These are phyloP conservation scores for Papilio xuthus DNA, from an alignment of 1,140 invertebrate species.

Conservation along the genomic window DNA sequence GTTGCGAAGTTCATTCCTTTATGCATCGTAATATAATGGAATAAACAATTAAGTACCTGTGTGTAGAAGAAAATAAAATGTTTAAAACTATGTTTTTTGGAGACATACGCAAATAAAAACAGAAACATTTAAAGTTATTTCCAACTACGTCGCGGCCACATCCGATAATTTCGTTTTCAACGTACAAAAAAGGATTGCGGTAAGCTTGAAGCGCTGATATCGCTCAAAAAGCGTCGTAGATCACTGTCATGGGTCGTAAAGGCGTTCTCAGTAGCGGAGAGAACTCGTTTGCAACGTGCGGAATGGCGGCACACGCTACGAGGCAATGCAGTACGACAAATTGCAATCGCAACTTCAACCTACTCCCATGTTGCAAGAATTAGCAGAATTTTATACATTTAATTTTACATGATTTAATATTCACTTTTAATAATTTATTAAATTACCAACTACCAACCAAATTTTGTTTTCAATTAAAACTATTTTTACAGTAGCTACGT, in stretches of 20 bases:
- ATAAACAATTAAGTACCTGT: neutral
- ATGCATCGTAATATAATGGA: neutral
- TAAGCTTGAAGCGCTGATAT: slow-evolving; percentile 37
- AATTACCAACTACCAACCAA: too few relatives aligned
- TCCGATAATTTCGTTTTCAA: slow-evolving; percentile 39
- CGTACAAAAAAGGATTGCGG: slow-evolving; percentile 22
- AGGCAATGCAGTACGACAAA: slow-evolving; percentile 15
- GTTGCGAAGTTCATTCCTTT: slow-evolving; percentile 42
- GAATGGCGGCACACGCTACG: slow-evolving; percentile 35
- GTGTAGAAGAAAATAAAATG: neutral
- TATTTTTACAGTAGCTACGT: too few relatives aligned
- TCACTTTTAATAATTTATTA: neutral
- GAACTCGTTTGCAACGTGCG: slow-evolving; percentile 61
- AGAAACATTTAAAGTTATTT: slow-evolving; percentile 28
- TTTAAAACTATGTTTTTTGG: too few relatives aligned
- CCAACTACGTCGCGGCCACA: neutral
- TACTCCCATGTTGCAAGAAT: neutral
- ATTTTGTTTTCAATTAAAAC: too few relatives aligned
- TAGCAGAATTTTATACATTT: neutral
- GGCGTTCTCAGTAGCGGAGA: slow-evolving; percentile 62
- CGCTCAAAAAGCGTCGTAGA: slow-evolving; percentile 62
- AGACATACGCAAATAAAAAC: neutral
- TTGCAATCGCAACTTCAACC: slow-evolving; percentile 4
- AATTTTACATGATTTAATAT: neutral
- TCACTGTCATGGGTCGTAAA: slow-evolving; percentile 63